phyloP scores from a whole-genome alignment of 2,113 vertebrate species.

The Martes martes region DNA sequence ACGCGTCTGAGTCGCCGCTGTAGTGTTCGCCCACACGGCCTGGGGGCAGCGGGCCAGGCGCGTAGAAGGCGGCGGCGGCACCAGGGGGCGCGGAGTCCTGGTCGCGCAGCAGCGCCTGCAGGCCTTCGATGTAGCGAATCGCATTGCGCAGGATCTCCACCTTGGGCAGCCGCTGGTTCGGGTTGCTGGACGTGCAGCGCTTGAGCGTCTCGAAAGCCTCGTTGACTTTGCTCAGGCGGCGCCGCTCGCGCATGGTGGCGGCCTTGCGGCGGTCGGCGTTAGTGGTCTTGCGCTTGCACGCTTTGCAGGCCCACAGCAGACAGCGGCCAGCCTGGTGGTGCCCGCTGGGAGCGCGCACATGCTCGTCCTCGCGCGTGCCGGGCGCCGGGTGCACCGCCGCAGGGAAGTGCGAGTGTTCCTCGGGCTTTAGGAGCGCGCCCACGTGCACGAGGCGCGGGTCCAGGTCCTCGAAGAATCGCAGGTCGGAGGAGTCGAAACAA shows the following conservation, averaged over 20 bases:
- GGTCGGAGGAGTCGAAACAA: constrained; percentile 96
- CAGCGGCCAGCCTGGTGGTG: constrained; percentile 98
- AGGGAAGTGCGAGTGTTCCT: constrained; percentile 87
- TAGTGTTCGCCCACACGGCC: constrained; percentile 86
- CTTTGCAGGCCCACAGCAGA: constrained; percentile 98
- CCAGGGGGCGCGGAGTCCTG: constrained; percentile 91
- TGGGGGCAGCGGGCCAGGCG: constrained; percentile 54
- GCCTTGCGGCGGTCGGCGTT: constrained; percentile 96
- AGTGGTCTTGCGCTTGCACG: constrained; percentile 98
- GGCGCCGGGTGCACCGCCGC: constrained; percentile 79
- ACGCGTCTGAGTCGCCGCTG: constrained; percentile 95
- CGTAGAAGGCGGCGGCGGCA: constrained; percentile 75
- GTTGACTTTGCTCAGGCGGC: constrained; percentile 96
- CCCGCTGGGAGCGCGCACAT: constrained; percentile 94
- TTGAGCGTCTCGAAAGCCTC: constrained; percentile 98
- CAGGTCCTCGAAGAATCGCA: constrained; percentile 98
- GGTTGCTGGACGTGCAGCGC: constrained; percentile 95
- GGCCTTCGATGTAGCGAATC: constrained; percentile 97
- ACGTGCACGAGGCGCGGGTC: constrained; percentile 95
- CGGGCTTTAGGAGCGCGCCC: constrained; percentile 90
- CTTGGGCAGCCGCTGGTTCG: constrained; percentile 97
- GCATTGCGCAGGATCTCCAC: constrained; percentile 99
- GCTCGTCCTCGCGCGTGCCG: constrained; percentile 91
- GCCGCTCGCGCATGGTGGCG: constrained; percentile 95
- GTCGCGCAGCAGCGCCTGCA: constrained; percentile 93